Base-by-base conservation (phyloP, 1,140 invertebrate species). In the Brachionus rotundiformis region DNA sequence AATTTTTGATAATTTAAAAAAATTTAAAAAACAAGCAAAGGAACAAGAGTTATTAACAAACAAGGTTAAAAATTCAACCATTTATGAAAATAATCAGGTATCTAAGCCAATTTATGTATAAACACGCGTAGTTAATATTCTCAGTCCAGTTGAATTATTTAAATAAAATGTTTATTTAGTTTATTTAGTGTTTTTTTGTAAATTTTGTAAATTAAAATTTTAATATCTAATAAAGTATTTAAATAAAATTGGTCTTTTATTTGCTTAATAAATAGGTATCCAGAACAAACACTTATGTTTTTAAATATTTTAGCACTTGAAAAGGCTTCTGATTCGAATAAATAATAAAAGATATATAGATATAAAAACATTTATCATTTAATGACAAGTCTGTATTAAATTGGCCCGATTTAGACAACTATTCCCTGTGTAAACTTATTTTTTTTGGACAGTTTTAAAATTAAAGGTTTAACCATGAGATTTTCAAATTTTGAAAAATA, bases 1-100 rank as follows among this genome's bases (percentile, higher is more conserved):
- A 73, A 73, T 73, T 19, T 73, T 73, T 73, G 68, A 73, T 44
- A 73, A 73, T 73, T 73, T 73, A 7, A 73, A 73, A 73, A 41
- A 73, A 27, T 73, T 73, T 73, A 73, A 73, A 41, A 73, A 73
- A 44, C 68, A 73, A 73, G 68, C 68, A 1, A 73, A 73, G 44
- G 68, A 73, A 29, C 68, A 73, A 73, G 68, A 73, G 36, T n/a
- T 73, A 5, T 73, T 73, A n/a, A 73, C n/a, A 13, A 27, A 73
- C n/a, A 33, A 27, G 33, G 16, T 33, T 27, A 73, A 73, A 29
- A 44, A 73, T 44, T 44, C 33, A 10, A 41, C 44, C 11, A 44
- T 73, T 10, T 73, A 73, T 16, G 68, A 73, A 16, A 73, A 73
- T 27, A 44, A 73, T 23, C 16, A 23, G 41, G 25, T 73, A 8